Conservation (phyloP, 2,888 invertebrate species). For the Agrypnus murinus region DNA sequence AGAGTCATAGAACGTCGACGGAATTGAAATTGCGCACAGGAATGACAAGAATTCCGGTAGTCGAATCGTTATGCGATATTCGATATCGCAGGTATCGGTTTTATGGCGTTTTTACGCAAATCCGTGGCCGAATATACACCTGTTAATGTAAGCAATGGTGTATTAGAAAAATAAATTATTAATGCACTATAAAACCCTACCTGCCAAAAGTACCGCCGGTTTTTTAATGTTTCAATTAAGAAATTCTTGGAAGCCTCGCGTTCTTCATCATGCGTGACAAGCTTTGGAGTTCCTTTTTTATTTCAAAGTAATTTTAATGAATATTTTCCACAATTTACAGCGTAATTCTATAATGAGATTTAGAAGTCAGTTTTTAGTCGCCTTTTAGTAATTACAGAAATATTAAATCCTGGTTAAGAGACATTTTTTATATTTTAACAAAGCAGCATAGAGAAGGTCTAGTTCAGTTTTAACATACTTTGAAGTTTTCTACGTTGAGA, state of each 20-base stretch:
- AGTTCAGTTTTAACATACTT: too few species aligned
- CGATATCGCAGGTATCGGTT: conserved; percentile 44
- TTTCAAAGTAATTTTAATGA: conserved; percentile 2
- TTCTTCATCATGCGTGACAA: conserved; percentile 27
- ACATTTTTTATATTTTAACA: too few species aligned
- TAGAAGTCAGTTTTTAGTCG: not conserved
- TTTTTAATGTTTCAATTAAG: conserved; percentile 42
- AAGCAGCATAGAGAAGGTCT: too few species aligned
- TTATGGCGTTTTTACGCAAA: conserved; percentile 42
- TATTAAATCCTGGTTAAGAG: not conserved
- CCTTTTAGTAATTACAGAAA: conserved; percentile 8
- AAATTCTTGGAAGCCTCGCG: conserved; percentile 30
- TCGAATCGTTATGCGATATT: conserved; percentile 24
- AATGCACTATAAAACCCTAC: not conserved
- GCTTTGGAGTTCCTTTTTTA: not conserved
- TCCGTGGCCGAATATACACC: conserved; percentile 19
- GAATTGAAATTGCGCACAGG: conserved; percentile 48
- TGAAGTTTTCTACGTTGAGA: too few species aligned
- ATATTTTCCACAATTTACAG: conserved; percentile 29
- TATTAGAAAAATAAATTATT: conserved; percentile 27
- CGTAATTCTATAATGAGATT: conserved; percentile 9
- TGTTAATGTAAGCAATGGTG: conserved; percentile 6
- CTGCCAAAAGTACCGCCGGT: conserved; percentile 1
- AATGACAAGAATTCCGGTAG: conserved; percentile 48
- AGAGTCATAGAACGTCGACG: conserved; percentile 43